phyloP scores from a whole-genome alignment of 2,888 invertebrate genomes.

The Epistrophe eligans region DNA sequence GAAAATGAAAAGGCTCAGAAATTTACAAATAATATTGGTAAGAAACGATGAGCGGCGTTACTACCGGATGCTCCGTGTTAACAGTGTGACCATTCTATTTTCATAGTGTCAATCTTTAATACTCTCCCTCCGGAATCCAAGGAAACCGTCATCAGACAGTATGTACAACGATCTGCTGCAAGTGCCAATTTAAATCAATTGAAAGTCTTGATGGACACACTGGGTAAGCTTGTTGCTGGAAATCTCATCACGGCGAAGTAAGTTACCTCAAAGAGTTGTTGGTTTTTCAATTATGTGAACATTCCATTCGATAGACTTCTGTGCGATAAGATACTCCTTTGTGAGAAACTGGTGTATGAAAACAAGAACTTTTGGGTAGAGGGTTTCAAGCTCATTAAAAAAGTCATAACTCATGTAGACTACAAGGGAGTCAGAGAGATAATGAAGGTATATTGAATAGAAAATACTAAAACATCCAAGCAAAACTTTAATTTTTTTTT shows the following conservation, averaged over 20 bases:
- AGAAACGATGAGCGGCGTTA: constrained; percentile 27
- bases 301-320: constrained; percentile 86
- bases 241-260: constrained; percentile 91
- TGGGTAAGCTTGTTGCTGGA: constrained; percentile 90
- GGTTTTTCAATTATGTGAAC: background rate
- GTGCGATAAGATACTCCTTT: constrained; percentile 93
- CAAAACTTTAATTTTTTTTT: constrained; percentile 55
- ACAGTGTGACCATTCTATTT: background rate
- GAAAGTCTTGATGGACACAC: constrained; percentile 89
- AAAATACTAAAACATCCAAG: background rate
- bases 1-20: constrained; percentile 88
- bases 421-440: constrained; percentile 97
- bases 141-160: constrained; percentile 90
- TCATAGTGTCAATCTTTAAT: constrained; percentile 86
- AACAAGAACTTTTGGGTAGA: constrained; percentile 95
- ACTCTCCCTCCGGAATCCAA: constrained; percentile 89
- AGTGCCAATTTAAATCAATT: constrained; percentile 91
- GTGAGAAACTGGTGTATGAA: constrained; percentile 92
- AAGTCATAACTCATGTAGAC: constrained; percentile 95
- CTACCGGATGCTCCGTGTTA: background rate
- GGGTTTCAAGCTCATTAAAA: constrained; percentile 92
- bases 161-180: constrained; percentile 89
- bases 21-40: constrained; percentile 88
- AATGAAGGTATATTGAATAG: constrained; percentile 88
- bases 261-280: constrained; percentile 44